Evolutionary conservation across 2,888 invertebrate genomes (phyloP), one percentile per base, ranked within the genome.

Genomic region (Ctena decussata): DNA sequence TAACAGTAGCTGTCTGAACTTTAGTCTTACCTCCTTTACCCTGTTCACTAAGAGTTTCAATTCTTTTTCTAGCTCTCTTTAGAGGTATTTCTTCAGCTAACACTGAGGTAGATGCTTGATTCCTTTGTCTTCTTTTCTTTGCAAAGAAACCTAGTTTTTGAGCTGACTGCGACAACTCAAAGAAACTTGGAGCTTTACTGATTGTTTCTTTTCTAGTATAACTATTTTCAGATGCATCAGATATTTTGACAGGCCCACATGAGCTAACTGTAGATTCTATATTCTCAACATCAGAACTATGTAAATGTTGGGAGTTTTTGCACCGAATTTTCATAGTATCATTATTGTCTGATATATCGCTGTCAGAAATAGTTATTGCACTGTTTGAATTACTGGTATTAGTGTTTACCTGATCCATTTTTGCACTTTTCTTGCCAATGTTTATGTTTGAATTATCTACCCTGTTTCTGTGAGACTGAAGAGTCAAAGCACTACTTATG

Each of bases 61-160:
- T 18, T 11, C 65, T 21, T 35, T 65, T 35, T 21, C 35, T 65
- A 5, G 65, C 65, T 65, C 35, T 65, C 35, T 65, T 65, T 18
- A 35, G 24, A 11, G 65, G 65, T 35, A 65, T n/a, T 30, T 73
- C 49, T 49, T 73, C 73, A 30, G 44, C n/a, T 21, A 21, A 21
- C 30, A 30, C 8, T 30, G 60, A 60, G 18, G 60, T 30, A 24
- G 27, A 35, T 8, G 12, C 27, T n/a, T 30, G 18, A 39, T 69
- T 82, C n/a, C 57, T 65, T 37, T 76, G 65, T 37, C 60, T 39
- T 30, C 44, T 18, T 35, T 73, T 72, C 69, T 72, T 60, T 12
- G 46, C 57, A 74, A 78, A 78, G 46, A 75, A 74, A 21, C 78
- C 71, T 44, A 30, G 18, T 65, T 65, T 65, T 35, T 65, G 65